phyloP scores from a whole-genome alignment of 2,888 invertebrate genomes.

The Sericinus montela region DNA sequence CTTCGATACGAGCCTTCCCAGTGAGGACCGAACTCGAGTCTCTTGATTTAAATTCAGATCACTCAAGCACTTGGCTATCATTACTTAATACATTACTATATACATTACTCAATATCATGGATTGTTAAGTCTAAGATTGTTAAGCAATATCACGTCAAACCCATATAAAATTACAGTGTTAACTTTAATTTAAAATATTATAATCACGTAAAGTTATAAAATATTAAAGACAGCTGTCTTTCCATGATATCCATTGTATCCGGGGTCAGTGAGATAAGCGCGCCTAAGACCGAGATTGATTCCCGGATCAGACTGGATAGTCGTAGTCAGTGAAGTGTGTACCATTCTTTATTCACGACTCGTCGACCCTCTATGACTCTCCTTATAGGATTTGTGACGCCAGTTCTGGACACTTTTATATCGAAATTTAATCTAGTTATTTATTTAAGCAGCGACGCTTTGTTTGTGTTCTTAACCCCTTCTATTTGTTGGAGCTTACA shows the following conservation, averaged over 20 bases:
- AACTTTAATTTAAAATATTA: no score
- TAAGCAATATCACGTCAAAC: no score
- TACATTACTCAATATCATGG: no score
- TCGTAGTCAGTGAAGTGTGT: constrained; percentile 56
- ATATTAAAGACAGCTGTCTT: constrained; percentile 56
- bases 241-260: constrained; percentile 52
- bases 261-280: constrained; percentile 72
- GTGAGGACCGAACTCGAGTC: no score
- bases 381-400: constrained; percentile 47
- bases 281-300: constrained; percentile 70
- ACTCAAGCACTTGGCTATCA: no score
- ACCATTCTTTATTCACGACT: constrained; percentile 69
- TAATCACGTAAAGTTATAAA: constrained; percentile 24
- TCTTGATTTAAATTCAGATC: no score
- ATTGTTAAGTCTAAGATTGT: no score
- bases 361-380: constrained; percentile 56
- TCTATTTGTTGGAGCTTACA: no score
- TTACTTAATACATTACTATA: no score
- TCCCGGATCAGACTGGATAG: constrained; percentile 66
- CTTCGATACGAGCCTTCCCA: no score
- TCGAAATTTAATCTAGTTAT: constrained; percentile 18
- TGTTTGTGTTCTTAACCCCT: background rate
- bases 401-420: constrained; percentile 32
- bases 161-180: no score
- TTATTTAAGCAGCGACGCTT: constrained; percentile 17